Conservation (phyloP, 1,140 invertebrate species). For the Harpegnathos saltator region DNA sequence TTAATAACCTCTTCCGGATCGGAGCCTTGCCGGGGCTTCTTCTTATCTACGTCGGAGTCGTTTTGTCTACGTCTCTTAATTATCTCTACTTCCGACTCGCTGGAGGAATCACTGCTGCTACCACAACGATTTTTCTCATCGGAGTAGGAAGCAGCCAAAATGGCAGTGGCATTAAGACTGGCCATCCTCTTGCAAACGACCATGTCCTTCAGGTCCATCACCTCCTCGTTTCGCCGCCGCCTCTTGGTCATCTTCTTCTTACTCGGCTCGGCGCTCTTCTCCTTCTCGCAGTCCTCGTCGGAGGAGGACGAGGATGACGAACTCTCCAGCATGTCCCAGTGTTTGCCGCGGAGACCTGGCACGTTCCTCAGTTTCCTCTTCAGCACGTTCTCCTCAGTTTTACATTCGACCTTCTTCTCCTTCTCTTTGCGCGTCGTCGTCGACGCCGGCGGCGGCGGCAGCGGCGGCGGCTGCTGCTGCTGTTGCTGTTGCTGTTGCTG, state of each 20-base stretch:
- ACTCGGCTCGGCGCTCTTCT: constrained; percentile 81
- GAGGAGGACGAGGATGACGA: constrained; percentile 86
- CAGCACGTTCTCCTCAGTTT: constrained; percentile 74
- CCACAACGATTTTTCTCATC: constrained; percentile 89
- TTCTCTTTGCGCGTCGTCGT: constrained; percentile 70
- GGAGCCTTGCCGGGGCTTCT: constrained; percentile 85
- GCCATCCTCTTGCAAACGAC: constrained; percentile 96
- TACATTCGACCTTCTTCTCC: constrained; percentile 78
- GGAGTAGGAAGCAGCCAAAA: constrained; percentile 95
- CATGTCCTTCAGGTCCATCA: constrained; percentile 95
- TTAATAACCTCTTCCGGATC: constrained; percentile 83
- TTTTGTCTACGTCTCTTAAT: constrained; percentile 86
- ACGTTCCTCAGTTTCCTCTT: constrained; percentile 90
- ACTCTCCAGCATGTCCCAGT: constrained; percentile 91
- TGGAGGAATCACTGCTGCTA: constrained; percentile 86
- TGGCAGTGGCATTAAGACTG: constrained; percentile 96
- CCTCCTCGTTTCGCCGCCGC: constrained; percentile 88
- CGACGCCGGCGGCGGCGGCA: too few relatives aligned
- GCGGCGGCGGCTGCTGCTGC: background rate
- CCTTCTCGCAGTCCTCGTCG: constrained; percentile 85
- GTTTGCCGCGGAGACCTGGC: constrained; percentile 92
- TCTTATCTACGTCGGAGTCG: constrained; percentile 87
- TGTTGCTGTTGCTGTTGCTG: constrained; percentile 8
- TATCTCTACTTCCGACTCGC: constrained; percentile 85
- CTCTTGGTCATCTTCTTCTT: constrained; percentile 82